Evolutionary conservation across 2,797 vertebrate genomes (phyloP).

Genomic region (Microctenopoma steveboyesi): DNA sequence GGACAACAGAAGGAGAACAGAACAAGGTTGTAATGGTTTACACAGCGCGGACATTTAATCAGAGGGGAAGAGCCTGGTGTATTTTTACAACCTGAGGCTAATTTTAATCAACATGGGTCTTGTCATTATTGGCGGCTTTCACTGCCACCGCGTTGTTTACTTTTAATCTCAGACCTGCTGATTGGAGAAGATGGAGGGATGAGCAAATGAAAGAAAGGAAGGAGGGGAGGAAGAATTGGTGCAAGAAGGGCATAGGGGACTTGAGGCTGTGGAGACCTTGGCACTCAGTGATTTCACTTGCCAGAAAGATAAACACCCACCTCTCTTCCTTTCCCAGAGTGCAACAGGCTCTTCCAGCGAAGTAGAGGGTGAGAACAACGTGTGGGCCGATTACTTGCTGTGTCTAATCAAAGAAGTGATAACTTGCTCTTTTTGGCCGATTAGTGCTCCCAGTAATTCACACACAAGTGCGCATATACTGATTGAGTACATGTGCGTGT

Average conservation of each 20-base stretch:
- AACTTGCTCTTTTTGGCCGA: constrained; percentile 46
- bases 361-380: constrained; percentile 11
- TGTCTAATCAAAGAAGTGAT: constrained; percentile 61
- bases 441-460: constrained; percentile 32
- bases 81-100: constrained; percentile 81
- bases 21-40: constrained; percentile 65
- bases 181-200: constrained; percentile 86
- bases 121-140: constrained; percentile 83
- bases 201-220: constrained; percentile 44
- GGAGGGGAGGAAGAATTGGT: constrained; percentile 9
- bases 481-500: neutral
- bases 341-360: constrained; percentile 48
- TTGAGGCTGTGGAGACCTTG: constrained; percentile 20
- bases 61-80: constrained; percentile 57
- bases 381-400: constrained; percentile 49
- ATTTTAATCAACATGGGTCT: constrained; percentile 91
- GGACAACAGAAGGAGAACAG: constrained; percentile 57
- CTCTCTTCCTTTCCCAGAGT: constrained; percentile 28
- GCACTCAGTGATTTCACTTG: constrained; percentile 17
- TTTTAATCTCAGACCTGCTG: constrained; percentile 87
- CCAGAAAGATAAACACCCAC: constrained; percentile 29
- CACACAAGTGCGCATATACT: constrained; percentile 1
- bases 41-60: constrained; percentile 79
- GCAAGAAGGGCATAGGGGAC: constrained; percentile 58
- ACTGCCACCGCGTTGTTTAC: constrained; percentile 89